Evolutionary conservation across 2,888 invertebrate genomes (phyloP), one percentile per base, ranked within the genome.

Genomic region (Dasysyrphus tricinctus): DNA sequence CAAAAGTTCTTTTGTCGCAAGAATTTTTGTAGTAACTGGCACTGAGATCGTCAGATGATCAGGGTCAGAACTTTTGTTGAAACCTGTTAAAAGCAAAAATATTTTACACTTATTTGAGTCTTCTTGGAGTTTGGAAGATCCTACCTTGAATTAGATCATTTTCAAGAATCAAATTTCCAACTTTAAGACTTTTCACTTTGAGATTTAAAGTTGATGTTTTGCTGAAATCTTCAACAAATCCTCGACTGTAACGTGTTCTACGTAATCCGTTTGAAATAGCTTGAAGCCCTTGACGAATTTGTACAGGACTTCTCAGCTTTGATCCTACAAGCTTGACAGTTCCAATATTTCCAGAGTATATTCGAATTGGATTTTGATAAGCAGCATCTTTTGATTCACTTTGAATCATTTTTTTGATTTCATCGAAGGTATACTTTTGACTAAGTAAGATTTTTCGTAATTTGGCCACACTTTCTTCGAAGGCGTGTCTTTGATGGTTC

Each of bases 101-200:
- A 32, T 4, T 32, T 32, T 32, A 32, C 32, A 32, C 5, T 32
- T 32, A 7, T 32, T 32, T 32, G 5, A 6, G 1, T 32, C 32
- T 5, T 32, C 7, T 32, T 32, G 1, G 5, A 32, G 9, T 0
- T 24, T 11, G 4, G n/a, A n/a, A 29, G 12, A 5, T 1, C 44
- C 5, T 4, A 92, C 92, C 91, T 86, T 89, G 84, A 67, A 92
- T 63, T 7, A 92, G 59, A 37, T 89, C 88, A 0, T 89, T 90
- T 3, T 88, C 69, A 54, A 91, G 91, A 8, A 91, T 85, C 0
- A 92, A 88, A 84, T 91, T 91, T 4, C 89, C 73, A 3, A 92
- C 91, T 34, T 86, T 88, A 61, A 91, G 67, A 1, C 82, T 88
- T 0, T 79, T 69, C 1, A 89, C 90, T 9, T 89, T 90, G 3